Base-by-base conservation (phyloP, 1,140 invertebrate genomes). In the Anthonomus grandis region DNA sequence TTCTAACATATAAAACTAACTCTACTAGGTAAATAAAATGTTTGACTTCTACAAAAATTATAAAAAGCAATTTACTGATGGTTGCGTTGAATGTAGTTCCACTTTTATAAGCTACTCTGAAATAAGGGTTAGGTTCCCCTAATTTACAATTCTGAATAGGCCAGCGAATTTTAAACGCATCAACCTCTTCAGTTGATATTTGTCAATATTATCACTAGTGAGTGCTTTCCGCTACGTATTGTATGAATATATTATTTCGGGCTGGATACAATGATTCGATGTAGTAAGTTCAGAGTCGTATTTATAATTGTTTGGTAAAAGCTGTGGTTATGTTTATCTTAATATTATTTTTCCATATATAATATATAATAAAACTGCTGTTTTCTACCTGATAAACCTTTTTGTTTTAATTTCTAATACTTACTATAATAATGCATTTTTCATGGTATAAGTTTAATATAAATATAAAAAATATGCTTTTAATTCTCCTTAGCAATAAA, bases 141-240 rank as follows among this genome's bases (percentile, higher is more conserved):
- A 56, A 41, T 57, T 48, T 24, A 47, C n/a, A n/a, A n/a, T n/a
- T n/a, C n/a, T n/a, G 46, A 36, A 49, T 44, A 25, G 38, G 46
- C 44, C 21, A 38, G 38, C 50, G 55, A 57, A 57, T 57, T 57
- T 57, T 49, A 50, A 57, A 50, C 47, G 55, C 13, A 50, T 45
- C 23, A 23, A 27, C n/a, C 24, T 37, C 38, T 50, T 44, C 23
- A 22, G 22, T 36, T 39, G 22, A 37, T 41, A 38, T 51, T 49
- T 57, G 55, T 57, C 55, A 57, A 57, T 57, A 57, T 57, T 57
- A 34, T 57, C 38, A 57, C 37, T 57, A 39, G 47, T 50, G 46
- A 49, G 47, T 57, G 55, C 31, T 41, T 55, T n/a, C 36, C 22
- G 17, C 45, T 50, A 37, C 50, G 44, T 57, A 37, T 49, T 50